Evolutionary conservation across 2,888 invertebrate species (phyloP).

Genomic region (Folsomia candida): DNA sequence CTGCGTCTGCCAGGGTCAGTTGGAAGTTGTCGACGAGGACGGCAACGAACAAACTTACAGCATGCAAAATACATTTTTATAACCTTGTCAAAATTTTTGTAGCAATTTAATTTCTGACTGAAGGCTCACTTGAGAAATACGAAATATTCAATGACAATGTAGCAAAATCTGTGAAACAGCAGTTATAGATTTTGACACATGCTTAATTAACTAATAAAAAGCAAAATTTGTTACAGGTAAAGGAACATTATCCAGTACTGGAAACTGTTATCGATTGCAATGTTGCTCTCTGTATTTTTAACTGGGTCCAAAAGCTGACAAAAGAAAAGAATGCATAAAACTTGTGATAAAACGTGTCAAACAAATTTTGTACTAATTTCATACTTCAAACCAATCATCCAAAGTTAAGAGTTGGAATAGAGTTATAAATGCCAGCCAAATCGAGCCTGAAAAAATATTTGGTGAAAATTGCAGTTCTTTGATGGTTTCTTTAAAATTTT

Average conservation of each 20-base stretch:
- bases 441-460: no score
- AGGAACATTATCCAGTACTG: conserved; percentile 48
- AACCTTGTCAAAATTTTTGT: background rate
- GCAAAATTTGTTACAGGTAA: no score
- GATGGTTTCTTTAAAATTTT: no score
- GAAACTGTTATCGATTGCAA: background rate
- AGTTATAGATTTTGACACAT: no score
- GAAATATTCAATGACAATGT: conserved; percentile 53
- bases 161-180: no score
- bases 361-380: background rate
- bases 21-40: conserved; percentile 53
- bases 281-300: background rate
- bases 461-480: no score
- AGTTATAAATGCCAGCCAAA: conserved; percentile 54
- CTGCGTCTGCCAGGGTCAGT: conserved; percentile 50
- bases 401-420: conserved; percentile 56
- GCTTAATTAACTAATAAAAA: no score
- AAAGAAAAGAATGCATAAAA: background rate
- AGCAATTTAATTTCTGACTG: background rate
- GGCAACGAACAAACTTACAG: conserved; percentile 53
- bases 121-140: conserved; percentile 50
- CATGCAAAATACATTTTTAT: no score
- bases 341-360: no score
- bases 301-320: conserved; percentile 16
- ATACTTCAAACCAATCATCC: conserved; percentile 52